A percentile compares a stretch with the other conserved stretches of the same genome.
Evolutionary conservation across 2,797 vertebrate species (phyloP).

Genomic region (Pyrocephalus nanus): DNA sequence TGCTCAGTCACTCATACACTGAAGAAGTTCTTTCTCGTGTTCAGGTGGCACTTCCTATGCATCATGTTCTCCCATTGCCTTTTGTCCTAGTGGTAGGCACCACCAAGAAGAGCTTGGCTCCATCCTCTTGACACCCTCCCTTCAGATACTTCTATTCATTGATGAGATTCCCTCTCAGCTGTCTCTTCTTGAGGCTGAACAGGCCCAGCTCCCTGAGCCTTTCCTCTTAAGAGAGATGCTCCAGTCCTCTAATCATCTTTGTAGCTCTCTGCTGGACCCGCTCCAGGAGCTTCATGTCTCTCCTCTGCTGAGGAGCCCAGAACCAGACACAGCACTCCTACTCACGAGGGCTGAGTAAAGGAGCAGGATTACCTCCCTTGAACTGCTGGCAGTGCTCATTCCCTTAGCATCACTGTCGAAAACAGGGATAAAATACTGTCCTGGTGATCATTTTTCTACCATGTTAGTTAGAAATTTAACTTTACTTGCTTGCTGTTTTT

Average conservation of each 20-base stretch:
- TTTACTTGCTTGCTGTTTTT: background rate
- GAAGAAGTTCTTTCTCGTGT: background rate
- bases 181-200: background rate
- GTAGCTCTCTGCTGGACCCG: background rate
- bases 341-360: background rate
- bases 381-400: background rate
- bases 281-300: background rate
- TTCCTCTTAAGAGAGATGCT: background rate
- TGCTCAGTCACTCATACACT: background rate
- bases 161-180: background rate
- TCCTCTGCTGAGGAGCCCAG: background rate
- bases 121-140: background rate
- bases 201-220: background rate
- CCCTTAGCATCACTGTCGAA: background rate
- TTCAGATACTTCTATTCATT: background rate
- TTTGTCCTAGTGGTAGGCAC: background rate
- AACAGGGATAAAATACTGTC: background rate
- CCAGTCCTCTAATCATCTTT: background rate
- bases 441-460: background rate
- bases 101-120: background rate
- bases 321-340: background rate
- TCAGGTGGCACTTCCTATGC: background rate
- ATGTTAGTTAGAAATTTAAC: background rate
- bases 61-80: background rate
- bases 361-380: fast-evolving